Evolutionary conservation across 2,888 invertebrate species (phyloP), one percentile per base, ranked within the genome.

Genomic region (Stratiomys singularior): DNA sequence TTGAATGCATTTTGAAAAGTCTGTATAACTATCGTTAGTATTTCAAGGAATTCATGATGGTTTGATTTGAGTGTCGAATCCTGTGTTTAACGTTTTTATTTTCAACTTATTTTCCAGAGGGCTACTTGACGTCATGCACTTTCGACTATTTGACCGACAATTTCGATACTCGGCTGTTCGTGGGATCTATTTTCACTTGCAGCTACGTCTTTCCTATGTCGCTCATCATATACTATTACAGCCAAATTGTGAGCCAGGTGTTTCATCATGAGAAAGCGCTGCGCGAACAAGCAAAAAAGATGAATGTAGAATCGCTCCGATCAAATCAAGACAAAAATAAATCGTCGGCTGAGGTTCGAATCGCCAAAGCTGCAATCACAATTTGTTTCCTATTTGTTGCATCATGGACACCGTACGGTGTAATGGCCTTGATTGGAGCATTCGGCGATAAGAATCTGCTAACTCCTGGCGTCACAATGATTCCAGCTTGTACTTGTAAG

Each of bases 321-420:
- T 90, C 90, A 18, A 87, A 83, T 89, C 92, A 80, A 91, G 94
- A 86, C 91, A 93, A 85, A 89, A 90, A 81, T 79, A 87, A 85
- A 79, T 84, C 94, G 81, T 93, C 94, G 0, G 94, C 94, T 0
- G 96, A 96, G 85, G 91, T 96, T 81, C 89, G 94, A 82, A 96
- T 96, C 83, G 95, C 96, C 0, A 96, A 96, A 84, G 95, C 96
- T 11, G 95, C 95, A 1, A 94, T 96, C 60, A 94, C 96, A 0
- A 93, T 96, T 58, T 94, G 96, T 83, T 96, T 94, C 86, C 87
- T 96, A 1, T 96, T 93, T 85, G 91, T 96, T 23, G 91, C 94
- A 1, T 94, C 96, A 0, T 97, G 97, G 96, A 95, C 95, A 2
- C 97, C 97, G 0, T 97, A 97, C 84, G 96, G 94, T 0, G 91